A percentile compares a stretch with the other conserved stretches of the same genome.
These are phyloP conservation scores for Erythrocercus mccallii DNA, from an alignment of 2,113 vertebrate genomes.

Conservation along the genomic window DNA sequence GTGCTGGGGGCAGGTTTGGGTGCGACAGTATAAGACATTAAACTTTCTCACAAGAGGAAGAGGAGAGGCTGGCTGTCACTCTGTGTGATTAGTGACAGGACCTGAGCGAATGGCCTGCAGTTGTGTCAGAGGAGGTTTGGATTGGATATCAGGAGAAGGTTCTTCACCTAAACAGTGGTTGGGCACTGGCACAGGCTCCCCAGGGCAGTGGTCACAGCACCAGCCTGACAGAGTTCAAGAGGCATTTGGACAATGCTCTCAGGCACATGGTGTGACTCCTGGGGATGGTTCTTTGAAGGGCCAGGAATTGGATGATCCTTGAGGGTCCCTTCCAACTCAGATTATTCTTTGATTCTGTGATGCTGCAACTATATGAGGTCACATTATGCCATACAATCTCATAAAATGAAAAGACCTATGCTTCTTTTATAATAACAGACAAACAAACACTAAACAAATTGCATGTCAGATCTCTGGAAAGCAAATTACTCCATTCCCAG, in stretches of 20 bases:
- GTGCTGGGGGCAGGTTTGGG: neutral
- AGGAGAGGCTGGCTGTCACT: rapidly evolving
- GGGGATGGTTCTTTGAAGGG: neutral
- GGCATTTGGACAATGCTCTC: neutral
- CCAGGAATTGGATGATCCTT: neutral
- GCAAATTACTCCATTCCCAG: neutral
- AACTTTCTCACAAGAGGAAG: neutral
- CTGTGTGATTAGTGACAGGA: neutral
- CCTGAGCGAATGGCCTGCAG: rapidly evolving
- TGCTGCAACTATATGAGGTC: neutral
- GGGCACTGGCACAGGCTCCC: too few relatives aligned
- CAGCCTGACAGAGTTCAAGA: neutral
- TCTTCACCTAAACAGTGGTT: rapidly evolving
- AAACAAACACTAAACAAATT: neutral
- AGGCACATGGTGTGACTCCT: neutral
- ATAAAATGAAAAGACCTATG: neutral
- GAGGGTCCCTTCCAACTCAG: neutral
- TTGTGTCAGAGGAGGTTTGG: too few relatives aligned
- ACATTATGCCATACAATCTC: neutral
- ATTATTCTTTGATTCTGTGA: neutral
- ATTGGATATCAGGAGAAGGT: neutral
- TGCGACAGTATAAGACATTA: rapidly evolving
- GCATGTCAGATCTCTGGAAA: neutral
- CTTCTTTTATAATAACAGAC: neutral
- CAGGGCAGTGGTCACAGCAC: neutral